Conservation (phyloP, 2,113 vertebrate species). For the Poecile atricapillus region DNA sequence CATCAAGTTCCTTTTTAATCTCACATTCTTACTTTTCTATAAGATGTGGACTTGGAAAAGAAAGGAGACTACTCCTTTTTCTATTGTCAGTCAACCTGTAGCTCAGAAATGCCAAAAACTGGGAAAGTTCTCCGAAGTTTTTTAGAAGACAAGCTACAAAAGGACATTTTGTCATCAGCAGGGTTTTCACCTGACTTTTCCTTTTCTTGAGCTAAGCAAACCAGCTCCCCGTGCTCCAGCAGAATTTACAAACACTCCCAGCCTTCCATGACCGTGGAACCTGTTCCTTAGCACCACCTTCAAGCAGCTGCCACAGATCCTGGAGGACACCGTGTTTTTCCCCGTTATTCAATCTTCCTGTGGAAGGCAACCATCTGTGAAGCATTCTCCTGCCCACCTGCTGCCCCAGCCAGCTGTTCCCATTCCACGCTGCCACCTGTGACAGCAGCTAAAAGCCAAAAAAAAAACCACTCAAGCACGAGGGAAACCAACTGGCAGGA, state of each 20-base stretch:
- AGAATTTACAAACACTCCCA: not conserved
- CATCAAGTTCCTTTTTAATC: not conserved
- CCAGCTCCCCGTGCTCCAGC: rapidly evolving
- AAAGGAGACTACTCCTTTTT: not conserved
- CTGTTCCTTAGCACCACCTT: not conserved
- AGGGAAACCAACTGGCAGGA: not conserved
- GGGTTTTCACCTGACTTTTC: not conserved
- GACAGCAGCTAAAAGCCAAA: not conserved
- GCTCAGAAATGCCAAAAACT: not conserved
- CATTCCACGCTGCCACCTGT: not conserved
- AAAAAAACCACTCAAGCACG: not conserved
- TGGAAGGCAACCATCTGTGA: not conserved
- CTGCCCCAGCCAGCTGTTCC: not conserved
- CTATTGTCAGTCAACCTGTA: not conserved
- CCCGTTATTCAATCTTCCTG: not conserved
- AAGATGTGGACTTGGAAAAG: not conserved
- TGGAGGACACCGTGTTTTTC: not conserved
- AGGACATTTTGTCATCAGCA: not conserved
- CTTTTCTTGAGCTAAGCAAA: not conserved
- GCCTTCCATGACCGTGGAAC: not conserved
- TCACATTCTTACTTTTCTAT: not conserved
- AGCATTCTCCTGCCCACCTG: not conserved
- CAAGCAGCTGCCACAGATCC: not conserved
- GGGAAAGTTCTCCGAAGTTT: not conserved
- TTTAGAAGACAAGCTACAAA: not conserved